A percentile compares a stretch with the other conserved stretches of the same genome.
Conservation (phyloP, 2,113 vertebrate genomes). For the Apus apus region DNA sequence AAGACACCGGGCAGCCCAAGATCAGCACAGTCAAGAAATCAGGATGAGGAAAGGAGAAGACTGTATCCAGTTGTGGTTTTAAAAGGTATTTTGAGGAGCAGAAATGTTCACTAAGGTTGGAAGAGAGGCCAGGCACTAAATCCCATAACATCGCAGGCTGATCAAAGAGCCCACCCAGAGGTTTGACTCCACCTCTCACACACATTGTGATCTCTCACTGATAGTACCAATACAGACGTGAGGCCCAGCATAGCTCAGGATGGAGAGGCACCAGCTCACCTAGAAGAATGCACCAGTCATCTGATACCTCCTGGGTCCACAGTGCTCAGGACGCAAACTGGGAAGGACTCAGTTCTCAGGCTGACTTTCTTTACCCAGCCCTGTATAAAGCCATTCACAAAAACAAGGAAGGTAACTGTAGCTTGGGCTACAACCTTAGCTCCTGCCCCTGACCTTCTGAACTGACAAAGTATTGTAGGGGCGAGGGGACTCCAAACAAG, state of each 20-base stretch:
- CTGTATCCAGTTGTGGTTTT: too few relatives aligned
- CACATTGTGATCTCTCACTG: too few relatives aligned
- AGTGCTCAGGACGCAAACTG: background rate
- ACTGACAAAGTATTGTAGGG: background rate
- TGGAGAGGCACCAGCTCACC: background rate
- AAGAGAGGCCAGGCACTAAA: background rate
- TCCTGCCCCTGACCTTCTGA: background rate
- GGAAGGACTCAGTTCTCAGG: background rate
- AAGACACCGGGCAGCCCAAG: background rate
- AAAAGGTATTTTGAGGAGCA: background rate
- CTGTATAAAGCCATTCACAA: background rate
- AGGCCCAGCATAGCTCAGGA: too few relatives aligned
- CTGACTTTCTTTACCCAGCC: background rate
- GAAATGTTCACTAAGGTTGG: background rate
- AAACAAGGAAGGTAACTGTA: background rate
- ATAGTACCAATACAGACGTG: background rate
- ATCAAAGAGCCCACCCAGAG: background rate
- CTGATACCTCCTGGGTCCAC: background rate
- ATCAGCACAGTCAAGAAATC: background rate
- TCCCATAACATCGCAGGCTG: background rate
- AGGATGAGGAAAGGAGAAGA: background rate
- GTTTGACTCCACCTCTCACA: background rate
- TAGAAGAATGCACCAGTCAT: too few relatives aligned
- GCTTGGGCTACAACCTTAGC: background rate
- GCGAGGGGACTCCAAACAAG: background rate